Percentiles rank a stretch among this genome's conserved stretches.
Evolutionary conservation across 1,140 invertebrate species (phyloP).

Genomic region (Platorchestia sp.): DNA sequence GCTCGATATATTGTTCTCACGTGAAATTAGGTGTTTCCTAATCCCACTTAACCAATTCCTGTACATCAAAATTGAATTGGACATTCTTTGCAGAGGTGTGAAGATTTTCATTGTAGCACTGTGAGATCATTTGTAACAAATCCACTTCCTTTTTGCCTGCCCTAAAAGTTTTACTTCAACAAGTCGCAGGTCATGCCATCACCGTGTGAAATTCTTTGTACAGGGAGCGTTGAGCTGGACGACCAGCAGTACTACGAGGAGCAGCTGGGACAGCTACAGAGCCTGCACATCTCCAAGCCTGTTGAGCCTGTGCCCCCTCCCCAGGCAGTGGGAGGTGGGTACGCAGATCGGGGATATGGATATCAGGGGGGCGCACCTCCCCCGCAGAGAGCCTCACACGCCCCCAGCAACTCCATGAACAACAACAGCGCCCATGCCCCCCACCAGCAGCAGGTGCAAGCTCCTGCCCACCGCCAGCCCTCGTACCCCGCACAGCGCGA

Average conservation of each 20-base stretch:
- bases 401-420: background rate
- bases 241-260: constrained; percentile 43
- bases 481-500: background rate
- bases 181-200: no score
- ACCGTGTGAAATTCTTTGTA: background rate
- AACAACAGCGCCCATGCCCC: background rate
- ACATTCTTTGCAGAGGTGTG: no score
- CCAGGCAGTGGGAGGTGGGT: background rate
- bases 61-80: no score
- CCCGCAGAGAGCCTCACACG: background rate
- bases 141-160: no score
- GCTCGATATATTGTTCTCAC: no score
- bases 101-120: no score
- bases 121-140: no score
- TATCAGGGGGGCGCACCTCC: background rate
- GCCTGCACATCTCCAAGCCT: constrained; percentile 8
- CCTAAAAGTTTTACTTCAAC: no score
- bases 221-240: constrained; percentile 13
- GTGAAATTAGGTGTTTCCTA: no score
- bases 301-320: background rate
- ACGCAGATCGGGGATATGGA: background rate
- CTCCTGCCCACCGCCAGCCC: background rate
- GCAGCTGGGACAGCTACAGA: constrained; percentile 42
- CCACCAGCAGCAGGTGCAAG: background rate
- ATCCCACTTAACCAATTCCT: no score